Evolutionary conservation across 2,888 invertebrate species (phyloP).

Genomic region (Heliconius erato): DNA sequence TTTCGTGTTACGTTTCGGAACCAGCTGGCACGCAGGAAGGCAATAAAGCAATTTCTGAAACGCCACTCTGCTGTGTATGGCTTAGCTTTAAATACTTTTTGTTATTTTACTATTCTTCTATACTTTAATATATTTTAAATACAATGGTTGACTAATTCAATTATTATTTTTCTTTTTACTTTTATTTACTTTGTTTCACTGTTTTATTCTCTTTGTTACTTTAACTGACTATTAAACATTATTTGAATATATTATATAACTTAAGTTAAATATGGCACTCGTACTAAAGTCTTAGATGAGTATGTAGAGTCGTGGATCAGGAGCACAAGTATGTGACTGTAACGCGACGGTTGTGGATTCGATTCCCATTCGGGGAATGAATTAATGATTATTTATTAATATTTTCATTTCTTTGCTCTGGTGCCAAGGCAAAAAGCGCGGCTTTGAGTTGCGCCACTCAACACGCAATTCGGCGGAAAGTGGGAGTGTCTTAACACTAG

Average conservation of each 20-base stretch:
- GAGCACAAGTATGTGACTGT: no score
- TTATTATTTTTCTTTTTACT: background rate
- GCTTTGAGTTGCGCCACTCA: no score
- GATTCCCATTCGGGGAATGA: no score
- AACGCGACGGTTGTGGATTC: no score
- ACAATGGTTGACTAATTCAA: slow-evolving; percentile 7
- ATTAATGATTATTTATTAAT: no score
- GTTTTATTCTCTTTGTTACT: background rate
- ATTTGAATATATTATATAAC: background rate
- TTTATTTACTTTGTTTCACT: background rate
- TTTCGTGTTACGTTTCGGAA: slow-evolving; percentile 57
- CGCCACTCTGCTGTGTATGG: slow-evolving; percentile 41
- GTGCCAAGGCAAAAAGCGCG: no score
- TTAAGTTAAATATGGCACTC: slow-evolving; percentile 20
- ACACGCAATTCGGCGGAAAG: no score
- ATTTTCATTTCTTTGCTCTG: no score
- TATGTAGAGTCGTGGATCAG: no score
- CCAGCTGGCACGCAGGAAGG: slow-evolving; percentile 58
- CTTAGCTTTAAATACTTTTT: slow-evolving; percentile 36
- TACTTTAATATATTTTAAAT: background rate
- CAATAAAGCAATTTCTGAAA: slow-evolving; percentile 56
- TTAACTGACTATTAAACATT: background rate
- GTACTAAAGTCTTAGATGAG: slow-evolving; percentile 29
- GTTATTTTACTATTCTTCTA: background rate
- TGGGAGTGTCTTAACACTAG: no score